Evolutionary conservation across 2,113 vertebrate species (phyloP), one percentile per base, ranked within the genome.

Genomic region (Sapajus apella): DNA sequence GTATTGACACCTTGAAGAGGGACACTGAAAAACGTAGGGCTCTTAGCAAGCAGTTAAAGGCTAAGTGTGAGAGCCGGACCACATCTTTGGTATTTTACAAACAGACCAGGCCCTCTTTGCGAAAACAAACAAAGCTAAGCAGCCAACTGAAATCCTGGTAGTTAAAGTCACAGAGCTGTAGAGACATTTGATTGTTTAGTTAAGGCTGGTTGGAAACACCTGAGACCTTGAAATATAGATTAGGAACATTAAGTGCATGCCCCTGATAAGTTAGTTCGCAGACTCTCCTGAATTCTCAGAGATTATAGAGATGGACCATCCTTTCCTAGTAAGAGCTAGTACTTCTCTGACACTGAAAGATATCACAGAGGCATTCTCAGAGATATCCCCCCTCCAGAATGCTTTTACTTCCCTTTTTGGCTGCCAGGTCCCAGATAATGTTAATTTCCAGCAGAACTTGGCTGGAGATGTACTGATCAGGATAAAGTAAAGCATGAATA

Each of bases 121-220:
- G 93, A 87, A 93, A 96, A 87, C 47, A 97, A 97, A 94, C 79
- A 92, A 86, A 92, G 66, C 56, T 77, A 81, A 94, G 84, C 58
- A 91, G 40, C 20, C 64, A 21, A 73, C 73, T 55, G 27, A 94
- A 77, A 86, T 86, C 32, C 45, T 55, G 45, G n/a, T 90, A 86
- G 73, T 87, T 87, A 61, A 20, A 88, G 73, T 88, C 64, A 58
- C 43, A 82, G 64, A 90, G 45, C 27, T 94, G 32, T 27, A 93
- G n/a, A 96, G 66, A 76, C 21, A 58, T 90, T 47, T 76, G 55
- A 87, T n/a, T 58, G 25, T 35, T 87, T n/a, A 72, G 50, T 5
- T 66, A 88, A 91, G 52, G 43, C 30, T 77, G 56, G 7, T 37
- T 77, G 90, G 45, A 86, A 91, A 70, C 87, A 80, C 55, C 86